Evolutionary conservation across 2,797 vertebrate genomes (phyloP), one percentile per base, ranked within the genome.

Genomic region (Acanthiza pusilla): DNA sequence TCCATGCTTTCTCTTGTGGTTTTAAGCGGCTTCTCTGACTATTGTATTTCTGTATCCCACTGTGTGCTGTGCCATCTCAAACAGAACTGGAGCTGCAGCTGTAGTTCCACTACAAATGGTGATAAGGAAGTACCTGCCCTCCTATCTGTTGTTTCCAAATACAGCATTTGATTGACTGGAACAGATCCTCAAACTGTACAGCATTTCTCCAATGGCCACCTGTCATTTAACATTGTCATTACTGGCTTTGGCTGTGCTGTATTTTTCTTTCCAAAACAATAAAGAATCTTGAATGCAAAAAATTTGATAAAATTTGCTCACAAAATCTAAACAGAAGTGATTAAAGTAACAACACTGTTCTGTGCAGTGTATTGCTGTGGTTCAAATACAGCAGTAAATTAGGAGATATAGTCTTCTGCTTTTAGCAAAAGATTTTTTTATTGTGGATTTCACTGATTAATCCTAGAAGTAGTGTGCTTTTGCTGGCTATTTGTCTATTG

Each of bases 101-200:
- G n/a, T 63, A 60, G 48, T 82, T 79, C 53, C 61, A 16, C 47
- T 76, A 73, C 1, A 7, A 86, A 57, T 21, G 16, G 23, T 40
- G 70, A 66, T 88, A 94, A 84, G 70, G 43, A 84, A 53, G 32
- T 73, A 77, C 53, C 38, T 92, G 57, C 38, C 61, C 34, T 87
- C 45, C 58, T 93, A 57, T 93, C 81, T 94, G 63, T 42, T 93
- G 17, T 81, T 94, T 88, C 70, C 43, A 90, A 95, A 94, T 45
- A 65, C 79, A 88, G n/a, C 66, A 58, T 91, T 84, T 73, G 73
- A 90, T 60, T 88, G 73, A 88, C 43, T 36, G 36, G n/a, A 90
- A n/a, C 43, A 34, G 43, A 63, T 78, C 74, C 70, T 94, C 43
- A 93, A 45, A 91, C 47, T 63, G 65, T 55, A 62, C 48, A 48